These are phyloP conservation scores for Odontophorus gujanensis DNA, from an alignment of 2,113 vertebrate genomes.

Conservation along the genomic window DNA sequence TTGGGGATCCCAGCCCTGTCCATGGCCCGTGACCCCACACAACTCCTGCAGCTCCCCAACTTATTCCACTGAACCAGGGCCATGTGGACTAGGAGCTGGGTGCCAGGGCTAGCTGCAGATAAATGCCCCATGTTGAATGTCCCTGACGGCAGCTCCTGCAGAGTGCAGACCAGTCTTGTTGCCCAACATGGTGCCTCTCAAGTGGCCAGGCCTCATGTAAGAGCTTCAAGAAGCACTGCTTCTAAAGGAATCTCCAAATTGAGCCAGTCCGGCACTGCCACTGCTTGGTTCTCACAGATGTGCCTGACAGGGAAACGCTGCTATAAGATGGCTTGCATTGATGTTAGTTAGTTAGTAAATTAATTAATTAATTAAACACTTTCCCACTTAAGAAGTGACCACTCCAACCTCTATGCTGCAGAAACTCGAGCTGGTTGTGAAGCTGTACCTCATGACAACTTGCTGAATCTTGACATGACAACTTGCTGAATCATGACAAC, in stretches of 20 bases:
- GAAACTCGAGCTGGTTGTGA: background rate
- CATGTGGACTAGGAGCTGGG: background rate
- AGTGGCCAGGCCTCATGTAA: accelerated
- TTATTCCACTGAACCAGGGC: background rate
- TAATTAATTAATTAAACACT: no score
- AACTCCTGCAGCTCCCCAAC: no score
- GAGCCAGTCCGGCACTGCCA: background rate
- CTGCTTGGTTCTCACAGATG: background rate
- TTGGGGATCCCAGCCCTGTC: accelerated
- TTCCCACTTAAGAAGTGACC: background rate
- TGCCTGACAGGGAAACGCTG: background rate
- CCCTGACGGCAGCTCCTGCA: background rate
- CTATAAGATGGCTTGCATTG: background rate
- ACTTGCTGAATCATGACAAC: background rate
- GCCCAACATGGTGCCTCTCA: background rate
- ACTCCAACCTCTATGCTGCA: background rate
- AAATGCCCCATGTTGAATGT: accelerated
- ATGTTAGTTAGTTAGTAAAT: background rate
- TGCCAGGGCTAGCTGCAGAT: accelerated
- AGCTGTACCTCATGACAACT: background rate
- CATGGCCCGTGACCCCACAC: background rate
- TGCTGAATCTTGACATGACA: background rate
- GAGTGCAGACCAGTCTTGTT: background rate
- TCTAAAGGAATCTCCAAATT: background rate
- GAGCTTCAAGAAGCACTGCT: background rate